These are phyloP conservation scores for Minunthozetes semirufus DNA, from an alignment of 2,888 invertebrate species.

Conservation along the genomic window DNA sequence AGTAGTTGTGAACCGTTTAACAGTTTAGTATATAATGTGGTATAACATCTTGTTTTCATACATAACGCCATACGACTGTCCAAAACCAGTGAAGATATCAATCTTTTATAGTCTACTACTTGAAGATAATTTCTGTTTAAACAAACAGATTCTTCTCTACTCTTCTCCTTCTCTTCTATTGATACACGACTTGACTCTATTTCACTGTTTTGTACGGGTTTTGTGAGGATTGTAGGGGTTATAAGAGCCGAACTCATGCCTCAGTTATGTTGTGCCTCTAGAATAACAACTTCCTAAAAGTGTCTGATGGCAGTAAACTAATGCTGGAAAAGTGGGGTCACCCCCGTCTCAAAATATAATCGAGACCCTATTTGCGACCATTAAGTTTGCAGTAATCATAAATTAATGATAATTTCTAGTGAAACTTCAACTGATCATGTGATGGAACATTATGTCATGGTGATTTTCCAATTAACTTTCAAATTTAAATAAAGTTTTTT, in stretches of 20 bases:
- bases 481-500: too few species aligned
- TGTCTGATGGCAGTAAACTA: not conserved
- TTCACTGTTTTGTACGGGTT: not conserved
- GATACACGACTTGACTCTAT: not conserved
- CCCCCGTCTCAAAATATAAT: too few species aligned
- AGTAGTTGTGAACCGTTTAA: not conserved
- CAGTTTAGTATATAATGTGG: not conserved
- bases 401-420: too few species aligned
- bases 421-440: too few species aligned
- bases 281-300: conserved; percentile 14
- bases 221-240: not conserved
- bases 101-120: not conserved
- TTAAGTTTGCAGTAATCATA: too few species aligned
- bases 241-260: not conserved
- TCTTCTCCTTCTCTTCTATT: not conserved
- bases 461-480: too few species aligned
- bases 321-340: not conserved
- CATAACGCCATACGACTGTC: not conserved
- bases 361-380: too few species aligned
- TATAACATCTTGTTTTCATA: conserved; percentile 22
- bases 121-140: conserved; percentile 9
- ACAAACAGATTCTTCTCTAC: conserved; percentile 16
- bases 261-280: not conserved
- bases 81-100: not conserved
- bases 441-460: too few species aligned